Percentiles rank a stretch among this genome's conserved stretches.
These are phyloP conservation scores for Lepisosteus oculatus DNA, from an alignment of 2,113 vertebrate species.

Conservation along the genomic window DNA sequence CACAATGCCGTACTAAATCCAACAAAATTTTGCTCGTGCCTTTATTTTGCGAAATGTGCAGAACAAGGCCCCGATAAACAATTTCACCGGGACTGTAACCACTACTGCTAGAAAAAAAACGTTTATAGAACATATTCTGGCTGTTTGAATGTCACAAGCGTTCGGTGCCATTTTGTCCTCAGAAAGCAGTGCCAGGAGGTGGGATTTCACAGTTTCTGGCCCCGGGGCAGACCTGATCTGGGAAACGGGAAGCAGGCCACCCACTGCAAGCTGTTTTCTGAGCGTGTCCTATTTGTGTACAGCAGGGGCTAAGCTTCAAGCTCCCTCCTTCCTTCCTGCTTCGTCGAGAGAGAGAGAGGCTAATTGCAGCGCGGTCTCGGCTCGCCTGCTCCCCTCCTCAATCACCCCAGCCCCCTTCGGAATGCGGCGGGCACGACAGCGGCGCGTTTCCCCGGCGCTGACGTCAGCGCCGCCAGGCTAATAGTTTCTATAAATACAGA, in stretches of 20 bases:
- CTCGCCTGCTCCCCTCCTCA: constrained; percentile 15
- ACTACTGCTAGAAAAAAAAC: too few relatives aligned
- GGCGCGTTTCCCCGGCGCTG: constrained; percentile 45
- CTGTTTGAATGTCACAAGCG: too few relatives aligned
- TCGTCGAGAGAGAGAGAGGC: constrained; percentile 1
- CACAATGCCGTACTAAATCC: too few relatives aligned
- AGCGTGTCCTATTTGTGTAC: background rate
- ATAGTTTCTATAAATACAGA: constrained; percentile 70
- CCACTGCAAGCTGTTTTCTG: too few relatives aligned
- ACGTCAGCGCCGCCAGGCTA: constrained; percentile 58
- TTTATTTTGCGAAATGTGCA: too few relatives aligned
- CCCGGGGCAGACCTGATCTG: background rate
- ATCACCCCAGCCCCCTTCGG: constrained; percentile 1
- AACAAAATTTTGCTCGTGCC: too few relatives aligned
- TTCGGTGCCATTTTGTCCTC: too few relatives aligned
- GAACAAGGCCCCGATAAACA: too few relatives aligned
- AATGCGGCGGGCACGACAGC: constrained; percentile 40
- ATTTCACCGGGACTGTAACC: too few relatives aligned
- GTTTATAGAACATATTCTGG: too few relatives aligned
- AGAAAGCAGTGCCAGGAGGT: background rate
- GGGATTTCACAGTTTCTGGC: background rate
- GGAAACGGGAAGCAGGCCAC: background rate
- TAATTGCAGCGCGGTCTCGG: constrained; percentile 51
- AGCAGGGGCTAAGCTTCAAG: background rate
- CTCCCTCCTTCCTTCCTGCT: constrained; percentile 12